phyloP scores from a whole-genome alignment of 2,888 invertebrate genomes.

The Xestoiulus laeticollis region DNA sequence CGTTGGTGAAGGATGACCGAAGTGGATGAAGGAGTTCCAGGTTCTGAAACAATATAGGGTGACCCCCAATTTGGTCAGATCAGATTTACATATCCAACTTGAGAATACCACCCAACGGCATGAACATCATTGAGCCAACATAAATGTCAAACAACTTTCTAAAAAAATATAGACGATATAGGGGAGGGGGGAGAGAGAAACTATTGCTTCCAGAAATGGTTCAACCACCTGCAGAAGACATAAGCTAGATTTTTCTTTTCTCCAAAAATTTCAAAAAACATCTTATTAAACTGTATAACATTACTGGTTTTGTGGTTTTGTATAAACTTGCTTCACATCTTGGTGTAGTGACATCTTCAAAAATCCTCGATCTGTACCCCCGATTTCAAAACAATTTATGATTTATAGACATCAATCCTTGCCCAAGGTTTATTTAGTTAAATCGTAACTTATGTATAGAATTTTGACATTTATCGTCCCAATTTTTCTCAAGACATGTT shows the following conservation, averaged over 20 bases:
- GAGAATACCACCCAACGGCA: neutral
- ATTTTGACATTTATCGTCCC: no score
- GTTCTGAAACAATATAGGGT: conserved; percentile 12
- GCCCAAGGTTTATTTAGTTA: no score
- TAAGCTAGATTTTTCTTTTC: neutral
- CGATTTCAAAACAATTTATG: no score
- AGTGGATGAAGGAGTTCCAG: conserved; percentile 32
- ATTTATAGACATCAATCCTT: no score
- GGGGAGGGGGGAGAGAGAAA: neutral
- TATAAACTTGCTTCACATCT: no score
- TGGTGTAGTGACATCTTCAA: no score
- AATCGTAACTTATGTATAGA: no score
- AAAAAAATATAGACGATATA: neutral
- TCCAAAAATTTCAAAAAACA: neutral
- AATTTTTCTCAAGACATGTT: no score
- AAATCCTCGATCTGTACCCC: no score
- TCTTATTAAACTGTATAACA: no score
- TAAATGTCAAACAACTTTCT: conserved; percentile 6
- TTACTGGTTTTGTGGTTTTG: no score
- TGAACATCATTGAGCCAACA: neutral
- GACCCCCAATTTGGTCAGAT: conserved; percentile 12
- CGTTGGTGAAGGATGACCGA: conserved; percentile 24
- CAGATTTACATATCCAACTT: neutral
- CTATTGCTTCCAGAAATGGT: neutral
- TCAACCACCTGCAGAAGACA: conserved; percentile 18